A percentile compares a stretch with the other conserved stretches of the same genome.
phyloP scores from a whole-genome alignment of 2,888 invertebrate species.

The Andrena camellia region DNA sequence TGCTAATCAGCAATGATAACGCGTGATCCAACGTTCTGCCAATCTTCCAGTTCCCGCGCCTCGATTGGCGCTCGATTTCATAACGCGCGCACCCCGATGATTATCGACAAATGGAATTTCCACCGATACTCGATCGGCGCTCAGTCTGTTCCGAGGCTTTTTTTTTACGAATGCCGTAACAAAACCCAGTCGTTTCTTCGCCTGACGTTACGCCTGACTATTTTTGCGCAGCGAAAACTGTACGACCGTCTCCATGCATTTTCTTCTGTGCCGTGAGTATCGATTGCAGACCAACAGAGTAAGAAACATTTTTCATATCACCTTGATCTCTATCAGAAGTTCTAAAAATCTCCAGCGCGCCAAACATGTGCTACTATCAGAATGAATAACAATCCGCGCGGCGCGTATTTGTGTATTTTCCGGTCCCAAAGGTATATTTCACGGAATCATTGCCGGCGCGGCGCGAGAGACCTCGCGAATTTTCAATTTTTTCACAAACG shows the following conservation, averaged over 20 bases:
- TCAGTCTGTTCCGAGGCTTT: not conserved
- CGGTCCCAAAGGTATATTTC: slow-evolving; percentile 13
- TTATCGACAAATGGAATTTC: slow-evolving; percentile 31
- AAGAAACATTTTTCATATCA: not conserved
- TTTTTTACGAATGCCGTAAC: not conserved
- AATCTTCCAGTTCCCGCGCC: not conserved
- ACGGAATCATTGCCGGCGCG: slow-evolving; percentile 10
- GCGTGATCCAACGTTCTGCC: not conserved
- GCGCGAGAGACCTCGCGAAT: not conserved
- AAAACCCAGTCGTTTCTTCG: not conserved
- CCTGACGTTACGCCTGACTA: not conserved
- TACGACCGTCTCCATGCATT: not conserved
- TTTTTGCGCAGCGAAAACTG: slow-evolving; percentile 30
- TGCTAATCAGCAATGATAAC: slow-evolving; percentile 32
- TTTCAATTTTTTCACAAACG: not conserved
- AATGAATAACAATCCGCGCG: not conserved
- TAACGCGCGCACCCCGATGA: slow-evolving; percentile 9
- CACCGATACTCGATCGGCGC: slow-evolving; percentile 21
- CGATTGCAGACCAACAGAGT: slow-evolving; percentile 2
- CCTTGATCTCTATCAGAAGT: not conserved
- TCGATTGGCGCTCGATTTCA: slow-evolving; percentile 19
- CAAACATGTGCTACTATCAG: not conserved
- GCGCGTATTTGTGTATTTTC: slow-evolving; percentile 14
- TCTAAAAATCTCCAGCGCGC: not conserved
- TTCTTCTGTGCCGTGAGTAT: not conserved